Evolutionary conservation across 2,888 invertebrate genomes (phyloP).

Genomic region (Lacanobia oleracea): DNA sequence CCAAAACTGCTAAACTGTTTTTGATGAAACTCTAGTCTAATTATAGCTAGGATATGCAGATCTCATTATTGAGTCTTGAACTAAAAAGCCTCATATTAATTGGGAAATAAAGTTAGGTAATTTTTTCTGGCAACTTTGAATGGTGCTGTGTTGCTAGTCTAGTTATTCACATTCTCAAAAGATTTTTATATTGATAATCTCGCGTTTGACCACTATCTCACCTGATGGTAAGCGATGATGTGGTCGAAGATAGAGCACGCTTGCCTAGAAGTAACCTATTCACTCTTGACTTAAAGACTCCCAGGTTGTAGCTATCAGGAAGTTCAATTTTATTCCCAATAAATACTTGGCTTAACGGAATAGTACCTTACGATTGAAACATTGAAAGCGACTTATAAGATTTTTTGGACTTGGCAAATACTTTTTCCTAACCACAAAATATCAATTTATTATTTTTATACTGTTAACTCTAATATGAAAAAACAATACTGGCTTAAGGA

Average conservation of each 20-base stretch:
- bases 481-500: constrained; percentile 50
- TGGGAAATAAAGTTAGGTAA: neutral
- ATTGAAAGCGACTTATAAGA: constrained; percentile 30
- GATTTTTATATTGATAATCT: neutral
- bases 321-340: neutral
- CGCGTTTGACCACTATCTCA: neutral
- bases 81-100: neutral
- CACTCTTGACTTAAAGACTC: neutral
- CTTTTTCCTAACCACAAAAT: neutral
- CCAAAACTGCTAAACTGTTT: constrained; percentile 33
- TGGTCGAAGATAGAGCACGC: neutral
- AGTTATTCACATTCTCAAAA: neutral
- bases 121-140: neutral
- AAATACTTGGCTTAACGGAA: neutral
- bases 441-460: constrained; percentile 4
- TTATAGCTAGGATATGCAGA: constrained; percentile 55
- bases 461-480: constrained; percentile 23
- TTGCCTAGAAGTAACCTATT: constrained; percentile 1
- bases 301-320: neutral
- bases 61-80: constrained; percentile 26
- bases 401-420: neutral
- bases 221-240: too few species aligned
- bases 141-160: neutral
- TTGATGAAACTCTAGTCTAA: constrained; percentile 16
- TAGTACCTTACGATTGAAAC: constrained; percentile 4